Evolutionary conservation across 2,888 invertebrate species (phyloP), one percentile per base, ranked within the genome.

Genomic region (Mesoligia furuncula): DNA sequence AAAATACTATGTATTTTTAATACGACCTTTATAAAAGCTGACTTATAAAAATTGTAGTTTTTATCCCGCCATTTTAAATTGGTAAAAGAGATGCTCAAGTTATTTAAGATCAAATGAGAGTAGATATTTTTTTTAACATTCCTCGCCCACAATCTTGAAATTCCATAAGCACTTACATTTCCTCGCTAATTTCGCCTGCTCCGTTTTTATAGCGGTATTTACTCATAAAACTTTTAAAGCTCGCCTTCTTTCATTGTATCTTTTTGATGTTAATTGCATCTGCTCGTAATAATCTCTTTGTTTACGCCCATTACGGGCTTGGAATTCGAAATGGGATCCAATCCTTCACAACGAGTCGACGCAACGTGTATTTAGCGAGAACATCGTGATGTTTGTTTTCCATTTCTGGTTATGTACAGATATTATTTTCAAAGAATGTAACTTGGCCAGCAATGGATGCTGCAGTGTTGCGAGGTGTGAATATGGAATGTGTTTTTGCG

Each of bases 271-370:
- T 88, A 89, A 88, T 89, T 89, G 90, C 89, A 87, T 88, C 86
- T 88, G 83, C 82, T 87, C 83, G 84, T 86, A 90, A 90, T 90
- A 90, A 89, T 89, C 89, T 87, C 87, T 87, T 91, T 92, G 92
- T 92, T 92, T 92, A 92, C 90, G 87, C 83, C 87, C 90, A 91
- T 92, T 90, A 90, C 89, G 85, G 83, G 84, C 75, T 76, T 81
- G 86, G 90, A 92, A 90, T 92, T 83, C 80, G 79, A 88, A 91
- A 91, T 91, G 82, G 88, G 88, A 84, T 86, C 77, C 77, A 77
- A 76, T 80, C 87, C 85, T 75, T 85, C 81, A 91, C 89, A 73
- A 85, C 73, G 75, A 69, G 42, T 24, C 59, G 9, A 20, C 72
- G 67, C 36, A 57, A 31, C 36, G 20, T 48, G 31, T 31, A 51